A percentile compares a stretch with the other conserved stretches of the same genome.
phyloP scores from a whole-genome alignment of 2,113 vertebrate genomes.

The Paramormyrops kingsleyae region DNA sequence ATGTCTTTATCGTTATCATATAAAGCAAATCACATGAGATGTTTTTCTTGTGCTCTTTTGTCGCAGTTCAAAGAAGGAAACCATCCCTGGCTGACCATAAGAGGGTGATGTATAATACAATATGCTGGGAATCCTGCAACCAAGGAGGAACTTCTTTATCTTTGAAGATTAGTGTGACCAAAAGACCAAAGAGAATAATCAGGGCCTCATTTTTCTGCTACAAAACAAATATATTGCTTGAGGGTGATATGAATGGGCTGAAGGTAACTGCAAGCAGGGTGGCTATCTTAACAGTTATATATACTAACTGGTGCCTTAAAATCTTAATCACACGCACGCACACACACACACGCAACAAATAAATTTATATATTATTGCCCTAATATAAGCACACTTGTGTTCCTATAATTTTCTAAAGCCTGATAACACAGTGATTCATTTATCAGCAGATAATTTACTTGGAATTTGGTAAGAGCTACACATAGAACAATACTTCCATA shows the following conservation, averaged over 20 bases:
- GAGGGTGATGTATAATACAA: constrained; percentile 11
- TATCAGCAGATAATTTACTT: constrained; percentile 13
- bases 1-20: constrained; percentile 31
- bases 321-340: background rate
- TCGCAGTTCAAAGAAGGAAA: constrained; percentile 26
- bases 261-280: constrained; percentile 17
- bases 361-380: constrained; percentile 9
- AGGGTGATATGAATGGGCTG: constrained; percentile 23
- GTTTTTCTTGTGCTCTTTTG: constrained; percentile 30
- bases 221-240: constrained; percentile 28
- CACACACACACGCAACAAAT: background rate
- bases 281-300: constrained; percentile 25
- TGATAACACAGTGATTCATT: background rate
- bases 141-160: constrained; percentile 31
- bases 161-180: constrained; percentile 52
- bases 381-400: background rate
- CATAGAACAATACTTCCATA: background rate
- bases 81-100: background rate
- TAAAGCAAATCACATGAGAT: constrained; percentile 26
- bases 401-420: background rate
- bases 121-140: constrained; percentile 15
- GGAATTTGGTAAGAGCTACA: background rate
- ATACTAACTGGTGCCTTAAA: background rate
- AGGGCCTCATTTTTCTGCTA: constrained; percentile 39
- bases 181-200: constrained; percentile 37